Evolutionary conservation across 2,888 invertebrate genomes (phyloP), one percentile per base, ranked within the genome.

Genomic region (Muschampia plurimacula): DNA sequence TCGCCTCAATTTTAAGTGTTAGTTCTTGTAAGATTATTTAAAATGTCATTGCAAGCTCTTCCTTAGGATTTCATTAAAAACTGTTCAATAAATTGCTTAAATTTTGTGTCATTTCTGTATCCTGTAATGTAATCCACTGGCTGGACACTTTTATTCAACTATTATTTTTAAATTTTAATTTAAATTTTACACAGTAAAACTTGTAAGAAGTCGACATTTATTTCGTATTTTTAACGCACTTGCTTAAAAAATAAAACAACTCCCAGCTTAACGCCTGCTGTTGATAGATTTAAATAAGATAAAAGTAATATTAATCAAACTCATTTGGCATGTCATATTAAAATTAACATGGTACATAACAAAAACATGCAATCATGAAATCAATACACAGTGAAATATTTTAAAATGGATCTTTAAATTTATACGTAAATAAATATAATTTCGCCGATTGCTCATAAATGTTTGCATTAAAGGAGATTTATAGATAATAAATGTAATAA

Each of bases 401-500:
- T 36, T 52, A 49, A 52, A 10, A 49, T 65, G 44, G 32, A 28
- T 7, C n/a, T 57, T 66, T 52, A 36, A 66, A 52, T 52, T 49
- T 62, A 63, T 63, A 63, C 41, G 39, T 67, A 59, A 41, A 67
- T 65, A 22, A 15, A 49, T 49, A 49, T 49, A n/a, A 49, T 49
- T 55, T 22, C 39, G 22, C 13, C 67, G 28, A 67, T 57, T 67
- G 67, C 41, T 57, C 67, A 67, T 59, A 57, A 44, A 67, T 52
- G 15, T 15, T 55, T 15, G 62, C 32, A 15, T 15, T 46, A 68
- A 32, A 46, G 5, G 46, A 60, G 39, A 63, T 28, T 52, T 44
- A 62, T 63, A 63, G 13, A 46, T 63, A 69, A 69, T 63, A 69
- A 69, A 69, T 55, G 60, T 63, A 59, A 52, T 69, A 69, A 69